phyloP scores from a whole-genome alignment of 2,888 invertebrate genomes.

The Elmis aenea region DNA sequence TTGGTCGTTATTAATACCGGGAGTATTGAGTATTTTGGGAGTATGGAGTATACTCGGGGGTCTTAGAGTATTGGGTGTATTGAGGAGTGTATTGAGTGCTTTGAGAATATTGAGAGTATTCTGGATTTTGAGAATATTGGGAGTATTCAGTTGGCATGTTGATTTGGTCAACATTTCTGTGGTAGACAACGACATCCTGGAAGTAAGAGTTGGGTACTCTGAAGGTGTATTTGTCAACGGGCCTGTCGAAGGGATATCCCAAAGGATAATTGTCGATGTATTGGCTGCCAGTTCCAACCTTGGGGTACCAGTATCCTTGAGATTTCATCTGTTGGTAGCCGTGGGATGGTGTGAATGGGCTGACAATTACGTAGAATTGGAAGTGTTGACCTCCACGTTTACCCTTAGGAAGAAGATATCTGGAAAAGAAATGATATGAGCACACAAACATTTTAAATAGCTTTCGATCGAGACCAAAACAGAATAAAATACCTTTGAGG shows the following conservation, averaged over 20 bases:
- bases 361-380: constrained; percentile 50
- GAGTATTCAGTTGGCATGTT: too few species aligned
- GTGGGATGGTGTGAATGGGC: constrained; percentile 36
- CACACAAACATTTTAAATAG: too few species aligned
- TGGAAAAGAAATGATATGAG: too few species aligned
- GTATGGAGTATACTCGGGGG: too few species aligned
- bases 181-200: constrained; percentile 61
- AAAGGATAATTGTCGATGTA: constrained; percentile 56
- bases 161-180: constrained; percentile 39
- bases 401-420: constrained; percentile 66
- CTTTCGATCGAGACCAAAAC: too few species aligned
- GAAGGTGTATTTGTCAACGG: constrained; percentile 55
- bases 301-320: constrained; percentile 23
- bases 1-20: too few species aligned
- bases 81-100: too few species aligned
- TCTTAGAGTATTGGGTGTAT: too few species aligned
- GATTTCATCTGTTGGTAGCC: background rate
- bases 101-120: too few species aligned
- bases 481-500: constrained; percentile 52
- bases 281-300: constrained; percentile 26
- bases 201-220: constrained; percentile 64
- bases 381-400: constrained; percentile 56
- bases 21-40: too few species aligned
- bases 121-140: too few species aligned
- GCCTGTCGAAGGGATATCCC: constrained; percentile 72